Base-by-base conservation (phyloP, 2,888 invertebrate genomes). In the Stratiomys singularior region DNA sequence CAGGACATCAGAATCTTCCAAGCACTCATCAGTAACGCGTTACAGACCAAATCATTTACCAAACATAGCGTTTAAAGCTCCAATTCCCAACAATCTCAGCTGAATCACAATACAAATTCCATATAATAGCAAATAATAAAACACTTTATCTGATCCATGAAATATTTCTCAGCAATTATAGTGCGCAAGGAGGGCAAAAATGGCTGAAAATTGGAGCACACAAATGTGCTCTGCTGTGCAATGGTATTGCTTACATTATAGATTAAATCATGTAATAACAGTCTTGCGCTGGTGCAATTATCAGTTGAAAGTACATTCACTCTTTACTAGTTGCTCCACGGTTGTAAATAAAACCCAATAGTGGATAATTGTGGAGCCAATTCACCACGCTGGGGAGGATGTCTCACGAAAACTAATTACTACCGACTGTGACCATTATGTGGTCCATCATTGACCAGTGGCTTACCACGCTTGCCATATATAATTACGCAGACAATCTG, bases 391-490 rank as follows among this genome's bases (percentile, higher is more conserved):
- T 13, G 15, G n/a, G 52, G 25, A 60, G 58, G 58, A 60, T 25
- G 25, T 60, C 58, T 25, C 58, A 60, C 58, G 58, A 60, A 60
- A 25, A 60, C 58, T 13, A 60, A 60, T 60, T 60, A 60, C 5
- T 21, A 9, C 58, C 5, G 18, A 60, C 58, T 18, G 58, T 25
- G 58, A 60, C 23, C 58, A 60, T 60, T 60, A 25, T 60, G 58
- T 60, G 58, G 25, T 60, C 23, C 23, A 60, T 25, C 11, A 23
- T 2, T 60, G 25, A 60, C 58, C 58, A 25, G 23, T 60, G 23
- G 23, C 18, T 25, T 13, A 3, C 58, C 58, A 60, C 58, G 13
- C 3, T 60, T 9, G 18, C 58, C 58, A 23, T 23, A 60, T 23
- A 25, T 18, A 60, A 60, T 60, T 23, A 25, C 25, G 21, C 5